Conservation (phyloP, 2,888 invertebrate species). For the Elysia crispata region DNA sequence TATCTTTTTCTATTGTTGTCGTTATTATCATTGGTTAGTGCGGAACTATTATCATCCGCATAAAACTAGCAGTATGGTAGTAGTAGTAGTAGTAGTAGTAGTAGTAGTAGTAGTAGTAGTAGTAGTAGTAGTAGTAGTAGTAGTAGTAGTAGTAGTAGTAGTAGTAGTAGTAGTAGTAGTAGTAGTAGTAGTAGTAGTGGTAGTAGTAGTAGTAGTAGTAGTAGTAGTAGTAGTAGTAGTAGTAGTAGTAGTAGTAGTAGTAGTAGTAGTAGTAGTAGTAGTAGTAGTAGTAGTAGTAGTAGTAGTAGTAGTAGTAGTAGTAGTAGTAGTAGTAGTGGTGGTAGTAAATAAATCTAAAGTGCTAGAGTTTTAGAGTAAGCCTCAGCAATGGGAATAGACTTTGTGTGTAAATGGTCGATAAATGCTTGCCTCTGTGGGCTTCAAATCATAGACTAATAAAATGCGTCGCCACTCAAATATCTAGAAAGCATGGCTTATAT, state of each 20-base stretch:
- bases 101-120: slow-evolving; percentile 5
- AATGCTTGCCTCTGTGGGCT: no score
- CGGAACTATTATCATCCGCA: not conserved
- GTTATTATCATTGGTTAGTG: no score
- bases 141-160: slow-evolving; percentile 36
- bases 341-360: no score
- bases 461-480: no score
- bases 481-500: no score
- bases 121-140: slow-evolving; percentile 32
- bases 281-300: not conserved
- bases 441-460: no score
- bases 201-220: not conserved
- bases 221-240: not conserved
- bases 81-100: slow-evolving; percentile 11
- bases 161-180: slow-evolving; percentile 36
- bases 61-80: not conserved
- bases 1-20: no score
- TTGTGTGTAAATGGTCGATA: no score
- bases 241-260: not conserved
- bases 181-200: slow-evolving; percentile 26
- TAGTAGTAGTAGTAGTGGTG: no score
- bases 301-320: not conserved
- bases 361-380: no score
- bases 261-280: not conserved
- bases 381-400: no score